Percentiles rank a stretch among this genome's conserved stretches.
These are phyloP conservation scores for Yoshiicerus persimilis DNA, from an alignment of 1,140 invertebrate genomes.

Conservation along the genomic window DNA sequence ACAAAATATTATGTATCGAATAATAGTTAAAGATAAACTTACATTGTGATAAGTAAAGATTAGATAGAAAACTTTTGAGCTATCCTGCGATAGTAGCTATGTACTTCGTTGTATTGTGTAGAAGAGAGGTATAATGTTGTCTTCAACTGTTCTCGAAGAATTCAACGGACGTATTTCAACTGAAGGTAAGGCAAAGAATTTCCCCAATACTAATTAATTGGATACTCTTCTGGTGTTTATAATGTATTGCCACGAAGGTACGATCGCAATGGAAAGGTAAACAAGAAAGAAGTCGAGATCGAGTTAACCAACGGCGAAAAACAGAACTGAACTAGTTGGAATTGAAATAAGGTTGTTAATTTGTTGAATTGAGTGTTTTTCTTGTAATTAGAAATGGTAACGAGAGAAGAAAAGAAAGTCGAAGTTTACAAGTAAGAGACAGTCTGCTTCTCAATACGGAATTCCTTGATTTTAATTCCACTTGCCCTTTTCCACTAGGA, in stretches of 20 bases:
- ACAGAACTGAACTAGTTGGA: not conserved
- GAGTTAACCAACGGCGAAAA: not conserved
- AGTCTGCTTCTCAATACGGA: not conserved
- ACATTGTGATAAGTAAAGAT: constrained; percentile 6
- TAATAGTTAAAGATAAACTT: not conserved
- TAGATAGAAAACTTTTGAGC: not conserved
- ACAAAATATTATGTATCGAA: not conserved
- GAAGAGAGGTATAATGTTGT: not conserved
- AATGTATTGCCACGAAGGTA: not conserved
- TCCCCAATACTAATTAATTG: not conserved
- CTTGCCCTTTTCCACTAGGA: not conserved
- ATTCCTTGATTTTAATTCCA: not conserved
- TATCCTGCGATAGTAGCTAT: not conserved
- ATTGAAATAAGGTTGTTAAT: not conserved
- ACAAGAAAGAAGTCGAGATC: not conserved
- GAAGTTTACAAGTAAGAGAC: not conserved
- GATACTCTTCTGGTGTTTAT: not conserved
- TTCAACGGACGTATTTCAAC: not conserved
- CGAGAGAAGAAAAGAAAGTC: not conserved
- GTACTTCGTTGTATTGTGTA: not conserved
- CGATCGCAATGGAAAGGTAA: not conserved
- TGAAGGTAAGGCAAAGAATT: not conserved
- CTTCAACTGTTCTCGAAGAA: not conserved
- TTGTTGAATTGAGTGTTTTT: not conserved
- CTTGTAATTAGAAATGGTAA: not conserved